These are phyloP conservation scores for Potorous gilbertii DNA, from an alignment of 2,797 vertebrate genomes.

Conservation along the genomic window DNA sequence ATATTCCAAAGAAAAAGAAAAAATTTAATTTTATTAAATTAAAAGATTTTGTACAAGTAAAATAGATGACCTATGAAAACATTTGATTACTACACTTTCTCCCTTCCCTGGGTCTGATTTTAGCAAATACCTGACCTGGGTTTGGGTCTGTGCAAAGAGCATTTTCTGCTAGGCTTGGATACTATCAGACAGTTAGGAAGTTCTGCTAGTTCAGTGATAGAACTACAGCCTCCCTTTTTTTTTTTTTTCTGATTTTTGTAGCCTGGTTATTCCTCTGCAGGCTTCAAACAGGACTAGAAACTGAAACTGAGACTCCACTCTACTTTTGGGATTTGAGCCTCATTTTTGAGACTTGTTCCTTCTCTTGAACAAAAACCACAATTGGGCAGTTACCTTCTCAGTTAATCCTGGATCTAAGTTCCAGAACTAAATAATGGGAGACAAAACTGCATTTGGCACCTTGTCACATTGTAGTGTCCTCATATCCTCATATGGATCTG, in stretches of 20 bases:
- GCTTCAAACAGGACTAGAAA: not conserved
- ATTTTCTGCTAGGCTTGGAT: not conserved
- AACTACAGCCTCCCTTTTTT: accelerated
- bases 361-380: not conserved
- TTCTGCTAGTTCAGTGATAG: not conserved
- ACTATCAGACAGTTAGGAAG: not conserved
- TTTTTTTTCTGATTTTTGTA: accelerated
- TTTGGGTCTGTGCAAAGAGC: not conserved
- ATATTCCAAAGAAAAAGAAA: too few species aligned
- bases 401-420: not conserved
- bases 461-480: not conserved
- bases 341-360: not conserved
- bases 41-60: not conserved
- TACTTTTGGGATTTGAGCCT: not conserved
- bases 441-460: not conserved
- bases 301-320: not conserved
- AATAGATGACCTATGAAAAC: not conserved
- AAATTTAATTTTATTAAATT: too few species aligned
- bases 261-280: not conserved
- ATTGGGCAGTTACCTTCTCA: not conserved
- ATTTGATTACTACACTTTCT: not conserved
- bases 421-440: not conserved
- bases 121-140: not conserved
- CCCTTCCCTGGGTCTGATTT: not conserved
- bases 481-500: too few species aligned